Conservation (phyloP, 2,113 vertebrate species). For the Prionailurus bengalensis region DNA sequence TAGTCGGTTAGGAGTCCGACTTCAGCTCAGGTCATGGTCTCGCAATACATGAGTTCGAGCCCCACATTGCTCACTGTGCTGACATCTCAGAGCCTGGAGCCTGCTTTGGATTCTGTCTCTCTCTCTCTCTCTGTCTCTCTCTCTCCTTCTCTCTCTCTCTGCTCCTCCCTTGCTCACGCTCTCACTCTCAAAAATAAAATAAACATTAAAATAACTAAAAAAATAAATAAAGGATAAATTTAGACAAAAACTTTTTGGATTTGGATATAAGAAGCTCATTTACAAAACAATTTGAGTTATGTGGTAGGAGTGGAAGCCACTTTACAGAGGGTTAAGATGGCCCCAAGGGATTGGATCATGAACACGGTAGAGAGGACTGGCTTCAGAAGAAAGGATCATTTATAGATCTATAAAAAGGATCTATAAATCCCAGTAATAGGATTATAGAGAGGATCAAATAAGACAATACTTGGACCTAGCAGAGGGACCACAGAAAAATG, state of each 20-base stretch:
- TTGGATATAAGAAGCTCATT: slow-evolving; percentile 11
- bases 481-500: not conserved
- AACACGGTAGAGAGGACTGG: not conserved
- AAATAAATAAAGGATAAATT: not conserved
- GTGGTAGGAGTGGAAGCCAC: not conserved
- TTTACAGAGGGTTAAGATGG: not conserved
- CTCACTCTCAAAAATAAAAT: no score
- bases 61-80: no score
- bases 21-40: no score
- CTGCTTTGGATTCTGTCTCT: no score
- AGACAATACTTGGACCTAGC: not conserved
- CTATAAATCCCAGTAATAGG: not conserved
- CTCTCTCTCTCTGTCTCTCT: no score
- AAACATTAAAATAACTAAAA: not conserved
- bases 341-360: not conserved
- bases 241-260: not conserved
- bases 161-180: no score
- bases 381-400: not conserved
- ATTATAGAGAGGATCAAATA: not conserved
- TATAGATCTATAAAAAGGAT: not conserved
- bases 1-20: no score
- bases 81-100: no score
- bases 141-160: no score
- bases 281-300: slow-evolving; percentile 9
- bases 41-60: no score